Evolutionary conservation across 2,888 invertebrate genomes (phyloP).

Genomic region (Tipula helvola): DNA sequence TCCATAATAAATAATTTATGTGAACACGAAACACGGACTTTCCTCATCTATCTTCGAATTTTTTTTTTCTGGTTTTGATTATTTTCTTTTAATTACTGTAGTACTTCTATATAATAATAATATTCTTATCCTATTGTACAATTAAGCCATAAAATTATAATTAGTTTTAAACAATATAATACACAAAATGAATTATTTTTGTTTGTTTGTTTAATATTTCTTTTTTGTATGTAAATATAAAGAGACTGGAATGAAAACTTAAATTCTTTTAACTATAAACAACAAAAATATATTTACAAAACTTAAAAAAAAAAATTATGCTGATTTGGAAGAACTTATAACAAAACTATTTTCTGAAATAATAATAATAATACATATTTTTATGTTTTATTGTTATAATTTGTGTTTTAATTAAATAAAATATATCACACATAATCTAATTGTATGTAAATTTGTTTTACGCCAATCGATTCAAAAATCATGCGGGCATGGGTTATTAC

Average conservation of each 20-base stretch:
- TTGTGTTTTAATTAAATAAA: neutral
- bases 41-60: neutral
- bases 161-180: neutral
- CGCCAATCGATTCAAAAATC: conserved; percentile 87
- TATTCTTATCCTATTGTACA: neutral
- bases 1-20: neutral
- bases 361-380: neutral
- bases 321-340: neutral
- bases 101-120: neutral
- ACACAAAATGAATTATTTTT: neutral
- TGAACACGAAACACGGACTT: neutral
- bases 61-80: neutral
- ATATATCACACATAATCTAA: conserved; percentile 64
- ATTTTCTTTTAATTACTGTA: neutral
- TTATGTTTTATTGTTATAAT: neutral
- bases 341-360: neutral
- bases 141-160: neutral
- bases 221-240: neutral
- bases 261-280: neutral
- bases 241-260: neutral
- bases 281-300: neutral
- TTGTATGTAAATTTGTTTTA: conserved; percentile 85
- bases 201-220: neutral
- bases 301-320: neutral
- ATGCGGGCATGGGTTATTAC: conserved; percentile 85